Conservation (phyloP, 2,888 invertebrate genomes). For the Syritta pipiens region DNA sequence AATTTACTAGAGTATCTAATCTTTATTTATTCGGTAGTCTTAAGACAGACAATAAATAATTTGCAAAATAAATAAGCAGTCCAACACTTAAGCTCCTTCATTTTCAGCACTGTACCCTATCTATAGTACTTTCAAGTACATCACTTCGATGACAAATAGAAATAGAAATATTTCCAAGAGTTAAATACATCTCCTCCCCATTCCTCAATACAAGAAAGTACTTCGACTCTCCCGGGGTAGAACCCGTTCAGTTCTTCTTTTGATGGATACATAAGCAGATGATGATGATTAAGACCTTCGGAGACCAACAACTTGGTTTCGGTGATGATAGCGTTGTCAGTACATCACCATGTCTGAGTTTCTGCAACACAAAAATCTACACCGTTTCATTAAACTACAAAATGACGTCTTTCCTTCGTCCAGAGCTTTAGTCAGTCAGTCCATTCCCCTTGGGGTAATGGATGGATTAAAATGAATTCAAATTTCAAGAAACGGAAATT, state of each 20-base stretch:
- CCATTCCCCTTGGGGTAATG: constrained; percentile 48
- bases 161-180: constrained; percentile 9
- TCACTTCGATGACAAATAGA: constrained; percentile 22
- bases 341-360: constrained; percentile 44
- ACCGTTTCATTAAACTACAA: constrained; percentile 41
- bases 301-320: constrained; percentile 33
- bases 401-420: not conserved
- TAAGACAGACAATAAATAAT: constrained; percentile 6
- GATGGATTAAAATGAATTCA: constrained; percentile 67
- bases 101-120: not conserved
- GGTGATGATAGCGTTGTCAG: constrained; percentile 51
- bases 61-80: not conserved
- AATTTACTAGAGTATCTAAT: not conserved
- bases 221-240: not conserved
- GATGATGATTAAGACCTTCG: constrained; percentile 55
- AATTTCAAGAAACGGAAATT: constrained; percentile 68
- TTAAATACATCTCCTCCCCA: constrained; percentile 28
- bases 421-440: constrained; percentile 8
- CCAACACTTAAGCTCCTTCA: not conserved
- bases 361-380: constrained; percentile 31
- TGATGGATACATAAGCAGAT: constrained; percentile 19
- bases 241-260: not conserved
- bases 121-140: not conserved
- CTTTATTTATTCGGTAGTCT: not conserved
- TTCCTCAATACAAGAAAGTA: not conserved